Base-by-base conservation (phyloP, 2,797 vertebrate species). In the Naso thynnoides region DNA sequence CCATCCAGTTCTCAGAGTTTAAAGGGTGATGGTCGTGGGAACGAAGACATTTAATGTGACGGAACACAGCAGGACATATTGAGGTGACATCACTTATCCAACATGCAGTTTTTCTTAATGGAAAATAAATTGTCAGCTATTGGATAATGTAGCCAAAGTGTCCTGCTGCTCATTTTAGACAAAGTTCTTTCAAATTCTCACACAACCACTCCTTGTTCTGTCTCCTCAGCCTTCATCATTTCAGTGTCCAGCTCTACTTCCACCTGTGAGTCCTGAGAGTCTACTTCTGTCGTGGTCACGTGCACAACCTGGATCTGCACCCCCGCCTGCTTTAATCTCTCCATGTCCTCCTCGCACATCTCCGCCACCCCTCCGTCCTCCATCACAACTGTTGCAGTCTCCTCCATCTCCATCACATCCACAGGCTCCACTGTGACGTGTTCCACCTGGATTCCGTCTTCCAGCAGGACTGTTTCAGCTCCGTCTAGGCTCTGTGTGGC, bases 381-480 rank as follows among this genome's bases (percentile, higher is more conserved):
- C 90, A 95, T 94, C 19, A 96, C 94, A 21, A 96, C 96, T 0
- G 95, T 95, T 0, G 95, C 76, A 2, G 96, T 94, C 78, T 96
- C 96, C 71, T 95, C 95, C 76, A 97, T 94, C 62, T 96, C 93
- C 87, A 97, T 95, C 75, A 95, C 91, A 6, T 97, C 96, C 56
- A 97, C 90, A 23, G 97, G 96, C 89, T 98, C 96, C 76, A 98
- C 94, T 8, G 96, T 96, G 48, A 98, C 95, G 26, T 98, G 96
- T 54, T 93, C 93, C 24, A 95, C 93, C 70, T 96, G 86, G 59
- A 95, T 92, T 4, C 91, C 92, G 0, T 98, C 96, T 1, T 97
- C 96, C 86, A 98, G 90, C 68, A 97, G 94, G 41, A 97, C 94
- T 1, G 96, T 94, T 52, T 95, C 95, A 3, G 93, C 91, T 3